Percentiles rank a stretch among this genome's conserved stretches.
phyloP scores from a whole-genome alignment of 2,888 invertebrate species.

The Coremacera marginata region DNA sequence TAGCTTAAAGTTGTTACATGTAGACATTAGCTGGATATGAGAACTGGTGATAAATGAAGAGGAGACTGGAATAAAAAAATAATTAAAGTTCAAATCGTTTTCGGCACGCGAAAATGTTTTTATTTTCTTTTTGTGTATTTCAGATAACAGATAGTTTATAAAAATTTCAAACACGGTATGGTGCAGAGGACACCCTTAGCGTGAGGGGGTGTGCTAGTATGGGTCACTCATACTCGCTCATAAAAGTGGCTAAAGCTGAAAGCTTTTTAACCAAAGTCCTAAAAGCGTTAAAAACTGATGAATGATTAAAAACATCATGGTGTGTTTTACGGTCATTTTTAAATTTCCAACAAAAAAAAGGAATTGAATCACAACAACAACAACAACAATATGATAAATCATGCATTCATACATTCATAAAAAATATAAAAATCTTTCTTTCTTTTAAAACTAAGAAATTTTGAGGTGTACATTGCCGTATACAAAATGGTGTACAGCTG shows the following conservation, averaged over 20 bases:
- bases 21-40: too few species aligned
- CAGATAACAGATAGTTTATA: neutral
- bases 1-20: neutral
- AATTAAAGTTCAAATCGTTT: conserved; percentile 32
- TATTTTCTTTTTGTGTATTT: neutral
- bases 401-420: too few species aligned
- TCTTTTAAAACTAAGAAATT: too few species aligned
- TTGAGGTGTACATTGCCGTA: too few species aligned
- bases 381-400: too few species aligned
- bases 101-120: conserved; percentile 19
- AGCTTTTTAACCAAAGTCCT: neutral
- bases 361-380: too few species aligned
- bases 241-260: neutral
- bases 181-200: neutral
- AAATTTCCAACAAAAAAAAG: too few species aligned
- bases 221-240: neutral
- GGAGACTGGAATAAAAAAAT: conserved; percentile 22
- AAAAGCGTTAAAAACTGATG: too few species aligned
- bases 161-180: neutral
- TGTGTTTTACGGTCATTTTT: too few species aligned
- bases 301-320: too few species aligned
- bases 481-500: too few species aligned
- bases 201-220: neutral
- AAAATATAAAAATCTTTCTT: too few species aligned
- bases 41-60: conserved; percentile 5